Percentiles rank a stretch among this genome's conserved stretches.
Evolutionary conservation across 2,113 vertebrate genomes (phyloP).

Genomic region (Chrysemys picta): DNA sequence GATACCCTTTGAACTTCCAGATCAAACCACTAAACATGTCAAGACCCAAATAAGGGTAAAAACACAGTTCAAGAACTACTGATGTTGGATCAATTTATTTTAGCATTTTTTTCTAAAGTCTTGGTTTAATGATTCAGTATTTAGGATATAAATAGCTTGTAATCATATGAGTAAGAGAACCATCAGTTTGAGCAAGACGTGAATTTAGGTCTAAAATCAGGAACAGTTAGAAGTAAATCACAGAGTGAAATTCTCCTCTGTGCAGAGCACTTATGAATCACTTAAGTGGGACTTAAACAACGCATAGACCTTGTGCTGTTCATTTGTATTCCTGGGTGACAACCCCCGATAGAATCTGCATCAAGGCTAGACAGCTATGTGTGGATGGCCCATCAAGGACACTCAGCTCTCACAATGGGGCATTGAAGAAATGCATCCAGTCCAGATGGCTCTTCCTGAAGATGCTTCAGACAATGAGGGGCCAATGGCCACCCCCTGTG

Average conservation of each 20-base stretch:
- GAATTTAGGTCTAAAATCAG: background rate
- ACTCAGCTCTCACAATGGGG: too few species aligned
- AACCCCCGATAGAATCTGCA: too few species aligned
- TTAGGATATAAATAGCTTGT: background rate
- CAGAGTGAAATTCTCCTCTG: too few species aligned
- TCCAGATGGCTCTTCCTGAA: too few species aligned
- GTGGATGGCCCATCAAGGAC: too few species aligned
- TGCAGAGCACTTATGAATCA: background rate
- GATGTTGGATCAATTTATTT: background rate
- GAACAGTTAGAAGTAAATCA: background rate
- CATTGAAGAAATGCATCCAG: too few species aligned
- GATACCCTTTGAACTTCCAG: background rate
- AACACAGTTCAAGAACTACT: background rate
- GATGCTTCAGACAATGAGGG: too few species aligned
- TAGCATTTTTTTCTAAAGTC: background rate
- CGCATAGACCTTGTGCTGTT: background rate
- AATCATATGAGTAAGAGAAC: background rate
- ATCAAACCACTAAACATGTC: background rate
- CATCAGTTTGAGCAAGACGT: background rate
- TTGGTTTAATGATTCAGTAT: background rate
- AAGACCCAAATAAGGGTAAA: rapidly evolving
- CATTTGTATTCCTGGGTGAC: background rate
- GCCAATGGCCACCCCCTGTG: too few species aligned
- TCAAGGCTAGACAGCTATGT: too few species aligned
- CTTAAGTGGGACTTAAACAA: background rate